Evolutionary conservation across 2,113 vertebrate species (phyloP).

Genomic region (Sapajus apella): DNA sequence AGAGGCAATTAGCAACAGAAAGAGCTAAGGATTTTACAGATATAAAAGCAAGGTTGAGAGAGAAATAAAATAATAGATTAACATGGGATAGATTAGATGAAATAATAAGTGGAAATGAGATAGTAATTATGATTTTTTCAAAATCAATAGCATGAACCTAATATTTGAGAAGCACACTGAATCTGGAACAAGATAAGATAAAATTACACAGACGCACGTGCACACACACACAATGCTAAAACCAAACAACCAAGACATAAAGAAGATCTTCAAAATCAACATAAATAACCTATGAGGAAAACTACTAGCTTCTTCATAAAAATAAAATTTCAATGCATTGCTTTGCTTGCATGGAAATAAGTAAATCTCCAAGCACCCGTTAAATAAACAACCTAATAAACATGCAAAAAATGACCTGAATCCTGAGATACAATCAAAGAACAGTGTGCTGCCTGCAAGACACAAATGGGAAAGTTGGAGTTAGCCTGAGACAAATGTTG

Average conservation of each 20-base stretch:
- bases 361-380: not conserved
- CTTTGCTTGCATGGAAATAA: not conserved
- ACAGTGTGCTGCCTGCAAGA: not conserved
- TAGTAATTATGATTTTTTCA: not conserved
- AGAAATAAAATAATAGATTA: not conserved
- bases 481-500: not conserved
- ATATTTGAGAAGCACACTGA: not conserved
- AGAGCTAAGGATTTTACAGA: not conserved
- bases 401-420: conserved; percentile 7
- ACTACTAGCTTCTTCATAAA: not conserved
- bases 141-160: conserved; percentile 20
- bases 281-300: not conserved
- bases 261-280: not conserved
- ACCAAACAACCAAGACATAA: not conserved
- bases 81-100: not conserved
- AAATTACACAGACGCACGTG: not conserved
- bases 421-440: not conserved
- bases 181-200: not conserved
- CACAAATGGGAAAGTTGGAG: not conserved
- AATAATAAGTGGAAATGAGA: not conserved
- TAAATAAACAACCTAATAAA: not conserved
- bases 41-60: not conserved
- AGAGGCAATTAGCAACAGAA: not conserved
- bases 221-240: not conserved
- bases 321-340: not conserved